phyloP scores from a whole-genome alignment of 2,113 vertebrate genomes.

The Pan troglodytes region NHGRI_mPanTro3-v2.1_pri NC_086015.1:92598001-92598500 shows the following conservation, averaged over 20 bases:
- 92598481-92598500: not conserved
- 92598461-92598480: not conserved
- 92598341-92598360: not conserved
- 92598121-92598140: not conserved
- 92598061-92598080: not conserved
- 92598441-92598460: not conserved
- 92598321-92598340: not conserved
- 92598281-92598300: not conserved
- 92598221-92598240: not conserved
- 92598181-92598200: not conserved
- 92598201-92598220: not conserved
- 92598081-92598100: not conserved
- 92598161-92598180: too few relatives aligned
- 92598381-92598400: not conserved
- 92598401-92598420: not conserved
- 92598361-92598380: not conserved
- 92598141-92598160: not conserved
- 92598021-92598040: not conserved
- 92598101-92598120: fast-evolving
- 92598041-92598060: not conserved
- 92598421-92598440: not conserved
- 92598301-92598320: not conserved
- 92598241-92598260: not conserved
- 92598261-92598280: not conserved
- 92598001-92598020: not conserved